Evolutionary conservation across 2,113 vertebrate species (phyloP), one percentile per base, ranked within the genome.

Genomic region (Rhinolophus ferrumequinum): DNA sequence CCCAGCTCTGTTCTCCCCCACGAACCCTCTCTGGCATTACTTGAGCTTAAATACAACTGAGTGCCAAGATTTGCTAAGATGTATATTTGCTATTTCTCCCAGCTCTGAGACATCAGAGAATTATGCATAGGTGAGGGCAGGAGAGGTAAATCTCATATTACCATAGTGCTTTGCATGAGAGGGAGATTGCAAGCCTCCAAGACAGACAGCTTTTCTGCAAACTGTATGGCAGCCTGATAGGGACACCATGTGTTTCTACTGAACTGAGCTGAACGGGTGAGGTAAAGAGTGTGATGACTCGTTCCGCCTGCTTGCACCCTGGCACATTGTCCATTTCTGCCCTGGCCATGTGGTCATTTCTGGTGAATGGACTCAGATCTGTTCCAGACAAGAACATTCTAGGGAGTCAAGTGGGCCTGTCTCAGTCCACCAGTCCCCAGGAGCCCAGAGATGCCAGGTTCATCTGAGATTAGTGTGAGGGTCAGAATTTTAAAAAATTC

Each of bases 21-120:
- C 83, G 24, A 47, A 67, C 21, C 6, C 41, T 82, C 50, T 82
- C 58, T 2, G 41, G 38, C 12, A 66, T 28, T 41, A 10, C 54
- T 94, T 82, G 75, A 28, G 18, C 50, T 70, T 89, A 81, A 92
- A 76, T 75, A 60, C 70, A 90, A n/a, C 67, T 35, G 66, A 52
- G 15, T 80, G 16, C 66, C 13, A 10, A 41, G 14, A 76, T 72
- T 15, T 64, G 38, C 56, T 87, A 80, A 86, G 35, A 54, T 54
- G 47, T 52, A 2, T 73, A 18, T 87, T 56, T 62, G 28, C 5
- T 70, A 21, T 94, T 90, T 93, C 47, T 84, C 64, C 56, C 38
- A 88, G 12, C n/a, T 81, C 47, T 80, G 64, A 72, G 24, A 50
- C 22, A 50, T 56, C 24, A 72, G 75, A 81, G 70, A 60, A 47